Base-by-base conservation (phyloP, 2,797 vertebrate species). In the Caiman crocodilus region DNA sequence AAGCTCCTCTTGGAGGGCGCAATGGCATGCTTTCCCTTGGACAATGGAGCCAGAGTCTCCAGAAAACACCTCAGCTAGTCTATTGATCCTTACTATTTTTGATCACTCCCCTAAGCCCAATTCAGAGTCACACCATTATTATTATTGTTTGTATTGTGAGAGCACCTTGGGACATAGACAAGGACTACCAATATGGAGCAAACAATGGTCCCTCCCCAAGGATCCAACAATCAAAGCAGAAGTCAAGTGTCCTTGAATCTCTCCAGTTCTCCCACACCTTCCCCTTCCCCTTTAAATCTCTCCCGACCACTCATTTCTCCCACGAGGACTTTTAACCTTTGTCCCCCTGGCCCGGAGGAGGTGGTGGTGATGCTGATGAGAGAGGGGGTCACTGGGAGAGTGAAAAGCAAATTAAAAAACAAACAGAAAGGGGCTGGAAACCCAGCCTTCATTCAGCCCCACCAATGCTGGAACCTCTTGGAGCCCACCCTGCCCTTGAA, bases 371-470 rank as follows among this genome's bases (percentile, higher is more conserved):
- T 90, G 92, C 75, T 17, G 96, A 84, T 97, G 96, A 96, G 96
- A 89, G 95, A 91, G 89, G 16, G 56, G 96, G 95, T 97, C 96
- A 95, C 11, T 0, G 4, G 88, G 82, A 94, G 94, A 94, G 87
- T 91, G 93, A 92, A 91, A 89, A 89, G 95, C 90, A 94, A 95
- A 94, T 92, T 6, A 81, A 86, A 96, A 96, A 96, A 96, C 94
- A 97, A 97, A 96, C 94, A 96, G 80, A 94, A 74, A 60, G 69
- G 86, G 91, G 93, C 92, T 93, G 92, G 90, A 80, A 87, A 84
- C 32, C 20, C 1, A 26, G 79, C 82, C 86, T 7, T 5, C 14
- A 4, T 5, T 32, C 56, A 25, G 30, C 25, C 56, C 77, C 77
- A 76, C 35, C 23, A 20, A 13, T 35, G n/a, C 50, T n/a, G 21